Evolutionary conservation across 1,140 invertebrate genomes (phyloP).

Genomic region (Rhopalosiphum padi): DNA sequence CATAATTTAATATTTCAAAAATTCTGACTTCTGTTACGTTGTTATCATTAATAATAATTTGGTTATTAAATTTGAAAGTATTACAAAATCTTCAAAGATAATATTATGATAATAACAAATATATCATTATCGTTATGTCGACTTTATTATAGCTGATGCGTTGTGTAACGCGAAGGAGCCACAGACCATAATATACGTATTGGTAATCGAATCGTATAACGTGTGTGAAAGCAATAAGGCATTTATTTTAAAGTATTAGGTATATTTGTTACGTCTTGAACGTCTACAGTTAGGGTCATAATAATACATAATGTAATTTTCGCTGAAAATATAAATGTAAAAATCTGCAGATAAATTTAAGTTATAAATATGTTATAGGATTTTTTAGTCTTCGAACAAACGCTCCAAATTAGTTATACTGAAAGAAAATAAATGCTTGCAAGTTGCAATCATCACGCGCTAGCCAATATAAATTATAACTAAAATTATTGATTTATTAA

Average conservation of each 20-base stretch:
- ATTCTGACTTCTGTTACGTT: neutral
- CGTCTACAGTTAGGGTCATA: neutral
- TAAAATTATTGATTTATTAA: neutral
- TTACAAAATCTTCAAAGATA: neutral
- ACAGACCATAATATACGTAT: neutral
- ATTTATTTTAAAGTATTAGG: constrained; percentile 3
- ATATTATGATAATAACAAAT: neutral
- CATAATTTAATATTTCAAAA: neutral
- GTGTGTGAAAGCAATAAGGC: neutral
- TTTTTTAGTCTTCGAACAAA: neutral
- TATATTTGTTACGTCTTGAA: constrained; percentile 1
- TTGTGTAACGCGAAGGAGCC: neutral
- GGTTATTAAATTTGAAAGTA: neutral
- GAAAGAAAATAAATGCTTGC: neutral
- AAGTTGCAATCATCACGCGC: neutral
- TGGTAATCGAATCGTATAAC: neutral
- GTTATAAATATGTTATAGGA: neutral
- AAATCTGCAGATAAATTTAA: neutral
- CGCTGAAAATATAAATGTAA: neutral
- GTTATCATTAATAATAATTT: neutral
- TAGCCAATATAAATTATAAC: neutral
- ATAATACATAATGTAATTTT: neutral
- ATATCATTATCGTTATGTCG: neutral
- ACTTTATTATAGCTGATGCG: neutral
- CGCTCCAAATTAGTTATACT: neutral